Evolutionary conservation across 2,888 invertebrate genomes (phyloP).

Genomic region (Emmelina monodactyla): DNA sequence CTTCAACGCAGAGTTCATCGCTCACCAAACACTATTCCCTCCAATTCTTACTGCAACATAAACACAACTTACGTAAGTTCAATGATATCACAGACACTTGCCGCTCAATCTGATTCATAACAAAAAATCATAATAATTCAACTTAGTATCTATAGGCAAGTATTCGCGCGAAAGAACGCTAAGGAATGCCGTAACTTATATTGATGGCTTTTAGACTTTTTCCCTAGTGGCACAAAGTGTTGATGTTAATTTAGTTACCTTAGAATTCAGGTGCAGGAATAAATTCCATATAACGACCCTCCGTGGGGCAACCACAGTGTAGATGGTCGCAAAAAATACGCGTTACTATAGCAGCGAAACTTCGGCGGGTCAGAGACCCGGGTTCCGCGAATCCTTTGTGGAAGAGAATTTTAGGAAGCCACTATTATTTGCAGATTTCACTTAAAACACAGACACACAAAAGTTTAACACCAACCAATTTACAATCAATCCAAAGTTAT

Average conservation of each 20-base stretch:
- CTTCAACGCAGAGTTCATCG: slow-evolving; percentile 70
- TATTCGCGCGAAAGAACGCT: slow-evolving; percentile 47
- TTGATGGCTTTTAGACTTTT: too few relatives aligned
- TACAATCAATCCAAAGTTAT: slow-evolving; percentile 20
- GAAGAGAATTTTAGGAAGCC: too few relatives aligned
- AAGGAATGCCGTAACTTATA: too few relatives aligned
- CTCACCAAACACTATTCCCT: slow-evolving; percentile 21
- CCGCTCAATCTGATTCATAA: slow-evolving; percentile 57
- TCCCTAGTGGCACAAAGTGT: too few relatives aligned
- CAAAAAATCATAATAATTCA: slow-evolving; percentile 42
- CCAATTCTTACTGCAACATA: slow-evolving; percentile 44
- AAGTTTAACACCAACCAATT: slow-evolving; percentile 21
- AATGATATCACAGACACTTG: slow-evolving; percentile 20
- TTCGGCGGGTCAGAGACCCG: slow-evolving; percentile 41
- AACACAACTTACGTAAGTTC: slow-evolving; percentile 29
- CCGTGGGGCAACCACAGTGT: slow-evolving; percentile 30
- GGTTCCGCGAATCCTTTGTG: background rate
- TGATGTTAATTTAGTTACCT: slow-evolving; percentile 35
- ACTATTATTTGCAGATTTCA: slow-evolving; percentile 26
- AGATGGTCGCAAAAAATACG: slow-evolving; percentile 61
- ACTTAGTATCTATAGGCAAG: background rate
- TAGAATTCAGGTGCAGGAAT: slow-evolving; percentile 30
- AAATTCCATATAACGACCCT: slow-evolving; percentile 42
- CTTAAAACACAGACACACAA: slow-evolving; percentile 29
- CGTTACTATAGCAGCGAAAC: slow-evolving; percentile 57